Base-by-base conservation (phyloP, 2,797 vertebrate genomes). In the Etheostoma perlongum region DNA sequence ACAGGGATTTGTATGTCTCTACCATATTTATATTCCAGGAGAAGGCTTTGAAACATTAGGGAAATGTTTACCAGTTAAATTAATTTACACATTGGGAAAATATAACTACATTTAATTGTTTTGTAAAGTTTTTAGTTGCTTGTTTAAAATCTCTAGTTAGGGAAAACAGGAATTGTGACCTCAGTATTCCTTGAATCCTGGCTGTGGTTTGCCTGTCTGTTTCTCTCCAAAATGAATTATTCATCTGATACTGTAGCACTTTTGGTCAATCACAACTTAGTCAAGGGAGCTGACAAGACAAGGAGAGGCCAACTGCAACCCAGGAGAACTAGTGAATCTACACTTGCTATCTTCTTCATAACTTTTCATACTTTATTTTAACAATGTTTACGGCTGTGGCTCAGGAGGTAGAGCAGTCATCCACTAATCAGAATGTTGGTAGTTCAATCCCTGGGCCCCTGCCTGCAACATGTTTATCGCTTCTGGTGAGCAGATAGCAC, bases 171-270 rank as follows among this genome's bases (percentile, higher is more conserved):
- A n/a, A 67, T 36, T 23, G 23, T 25, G 57, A 2, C 49, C 6
- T 51, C 9, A 12, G 10, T 11, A 51, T 21, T 51, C 5, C 10
- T 51, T 49, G n/a, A 52, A 62, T 15, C 51, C 10, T 48, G 33
- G 12, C 36, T 47, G 2, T 5, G 27, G 27, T 27, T 27, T 25
- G 25, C 25, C 1, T 23, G 33, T 53, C 48, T 55, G 23, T 67
- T 51, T 55, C 30, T 62, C 30, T 4, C 40, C 2, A 11, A 44
- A 21, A 48, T 73, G 14, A 46, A 58, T 73, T 25, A 58, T 73
- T 57, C 44, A 79, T 44, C 2, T 8, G 36, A 23, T 42, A 14
- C 36, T 15, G 42, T 42, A 5, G 42, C 42, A 42, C 14, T 44
- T 44, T 14, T 44, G 14, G 11, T 44, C 44, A 25, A 21, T 27